Conservation (phyloP, 2,888 invertebrate genomes). For the Pelosia muscerda region DNA sequence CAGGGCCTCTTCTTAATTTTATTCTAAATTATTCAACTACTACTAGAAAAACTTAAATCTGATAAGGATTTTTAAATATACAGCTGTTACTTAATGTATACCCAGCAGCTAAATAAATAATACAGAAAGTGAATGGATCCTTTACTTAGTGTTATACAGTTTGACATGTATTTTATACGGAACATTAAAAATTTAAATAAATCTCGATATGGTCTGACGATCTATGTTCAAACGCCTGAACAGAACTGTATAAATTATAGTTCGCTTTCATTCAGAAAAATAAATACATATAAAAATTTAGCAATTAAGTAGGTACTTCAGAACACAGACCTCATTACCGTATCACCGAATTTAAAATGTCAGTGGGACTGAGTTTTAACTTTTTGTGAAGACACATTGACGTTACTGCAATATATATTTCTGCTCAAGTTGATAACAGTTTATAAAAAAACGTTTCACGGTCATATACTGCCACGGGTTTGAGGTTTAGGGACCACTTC, state of each 20-base stretch:
- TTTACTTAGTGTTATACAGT: not conserved
- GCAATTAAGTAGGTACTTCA: no score
- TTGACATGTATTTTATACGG: constrained; percentile 1
- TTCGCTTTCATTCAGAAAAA: not conserved
- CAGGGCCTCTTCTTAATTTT: not conserved
- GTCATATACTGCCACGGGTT: no score
- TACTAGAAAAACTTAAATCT: not conserved
- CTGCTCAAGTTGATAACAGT: no score
- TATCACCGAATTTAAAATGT: no score
- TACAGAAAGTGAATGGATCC: not conserved
- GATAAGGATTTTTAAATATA: not conserved
- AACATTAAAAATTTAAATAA: not conserved
- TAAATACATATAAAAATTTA: not conserved
- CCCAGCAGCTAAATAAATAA: not conserved
- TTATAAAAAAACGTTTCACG: no score
- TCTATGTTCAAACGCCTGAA: not conserved
- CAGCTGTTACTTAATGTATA: not conserved
- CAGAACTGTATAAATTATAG: not conserved
- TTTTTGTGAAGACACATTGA: no score
- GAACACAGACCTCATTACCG: no score
- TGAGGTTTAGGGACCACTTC: no score
- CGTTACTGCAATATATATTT: no score
- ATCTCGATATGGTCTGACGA: not conserved
- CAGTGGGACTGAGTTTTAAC: no score
- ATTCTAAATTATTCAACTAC: not conserved